Percentiles rank a stretch among this genome's conserved stretches.
Conservation (phyloP, 2,113 vertebrate species). For the Climacteris rufus region DNA sequence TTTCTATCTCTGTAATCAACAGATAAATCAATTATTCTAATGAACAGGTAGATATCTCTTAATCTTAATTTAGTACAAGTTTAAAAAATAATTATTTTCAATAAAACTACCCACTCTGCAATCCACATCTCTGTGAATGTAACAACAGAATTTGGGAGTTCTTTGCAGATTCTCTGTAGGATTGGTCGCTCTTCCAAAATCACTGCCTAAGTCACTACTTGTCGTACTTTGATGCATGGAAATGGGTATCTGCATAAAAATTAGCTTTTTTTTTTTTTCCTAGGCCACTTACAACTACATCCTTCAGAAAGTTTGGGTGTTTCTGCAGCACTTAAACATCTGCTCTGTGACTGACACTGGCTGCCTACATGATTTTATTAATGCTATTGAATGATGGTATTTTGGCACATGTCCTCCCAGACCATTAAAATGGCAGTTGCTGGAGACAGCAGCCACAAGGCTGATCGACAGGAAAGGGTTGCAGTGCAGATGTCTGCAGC, state of each 20-base stretch:
- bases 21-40: background rate
- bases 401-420: background rate
- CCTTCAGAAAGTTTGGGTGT: background rate
- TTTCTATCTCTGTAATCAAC: background rate
- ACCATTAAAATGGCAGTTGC: background rate
- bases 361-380: background rate
- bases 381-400: background rate
- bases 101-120: background rate
- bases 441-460: background rate
- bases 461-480: background rate
- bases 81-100: background rate
- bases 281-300: background rate
- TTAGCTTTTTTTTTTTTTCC: rapidly evolving
- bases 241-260: background rate
- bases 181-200: background rate
- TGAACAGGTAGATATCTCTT: background rate
- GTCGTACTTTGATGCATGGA: background rate
- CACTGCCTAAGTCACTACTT: background rate
- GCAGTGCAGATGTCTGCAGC: background rate
- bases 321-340: background rate
- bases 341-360: background rate
- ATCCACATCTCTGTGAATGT: background rate
- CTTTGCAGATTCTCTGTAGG: background rate
- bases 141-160: background rate
- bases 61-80: background rate